Percentiles rank a stretch among this genome's conserved stretches.
Conservation (phyloP, 2,113 vertebrate species). For the Manacus vitellinus region DNA sequence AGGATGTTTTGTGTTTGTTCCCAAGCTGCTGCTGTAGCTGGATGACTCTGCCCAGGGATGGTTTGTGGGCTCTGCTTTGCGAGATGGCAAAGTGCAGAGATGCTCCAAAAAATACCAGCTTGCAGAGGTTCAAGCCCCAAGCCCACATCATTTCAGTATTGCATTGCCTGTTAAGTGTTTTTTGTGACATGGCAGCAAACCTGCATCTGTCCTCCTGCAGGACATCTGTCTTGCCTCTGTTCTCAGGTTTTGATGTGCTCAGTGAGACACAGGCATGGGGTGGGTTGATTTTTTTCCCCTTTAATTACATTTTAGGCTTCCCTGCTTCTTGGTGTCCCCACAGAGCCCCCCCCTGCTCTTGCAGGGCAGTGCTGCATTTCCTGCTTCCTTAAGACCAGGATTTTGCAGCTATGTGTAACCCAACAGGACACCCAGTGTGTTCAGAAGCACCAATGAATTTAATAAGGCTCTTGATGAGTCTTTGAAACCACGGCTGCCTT, state of each 20-base stretch:
- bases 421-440: not conserved
- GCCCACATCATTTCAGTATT: fast-evolving
- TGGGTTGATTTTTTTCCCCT: not conserved
- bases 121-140: not conserved
- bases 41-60: not conserved
- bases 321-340: not conserved
- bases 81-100: not conserved
- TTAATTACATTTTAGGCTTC: not conserved
- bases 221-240: fast-evolving
- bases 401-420: not conserved
- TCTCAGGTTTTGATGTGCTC: not conserved
- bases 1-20: not conserved
- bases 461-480: not conserved
- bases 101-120: fast-evolving
- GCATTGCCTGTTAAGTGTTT: fast-evolving
- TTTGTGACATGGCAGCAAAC: not conserved
- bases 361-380: not conserved
- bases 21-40: fast-evolving
- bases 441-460: not conserved
- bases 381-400: not conserved
- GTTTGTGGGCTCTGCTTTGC: not conserved
- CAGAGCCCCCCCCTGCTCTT: not conserved
- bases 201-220: fast-evolving
- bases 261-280: fast-evolving
- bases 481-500: not conserved